Evolutionary conservation across 2,888 invertebrate genomes (phyloP), one percentile per base, ranked within the genome.

Genomic region (Cylindroiulus punctatus): DNA sequence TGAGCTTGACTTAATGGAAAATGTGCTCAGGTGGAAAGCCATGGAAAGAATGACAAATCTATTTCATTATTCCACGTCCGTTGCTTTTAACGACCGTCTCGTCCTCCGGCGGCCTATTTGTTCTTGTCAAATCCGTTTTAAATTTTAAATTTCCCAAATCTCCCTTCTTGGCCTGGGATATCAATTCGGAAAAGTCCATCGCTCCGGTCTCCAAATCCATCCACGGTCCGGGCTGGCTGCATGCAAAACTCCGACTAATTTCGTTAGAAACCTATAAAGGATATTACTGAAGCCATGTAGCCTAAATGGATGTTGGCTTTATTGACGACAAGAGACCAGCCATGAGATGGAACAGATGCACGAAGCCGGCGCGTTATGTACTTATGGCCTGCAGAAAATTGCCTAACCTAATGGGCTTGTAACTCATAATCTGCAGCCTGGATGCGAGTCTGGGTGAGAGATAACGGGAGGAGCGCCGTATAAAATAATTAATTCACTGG

Each of bases 1-100:
- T 76, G 76, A 76, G 76, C 76, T 76, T 76, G 76, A 76, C 76
- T 76, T 76, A 76, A 76, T 76, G 76, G 76, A 76, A 76, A 76
- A 76, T 76, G 76, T 76, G 76, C 76, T 76, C 76, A 76, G 76
- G 76, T 76, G 76, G 76, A 76, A 76, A 76, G 76, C 30, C 30
- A 76, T 76, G 76, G 76, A 76, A 76, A 76, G 76, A 76, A 76
- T 76, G 76, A 76, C 76, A 76, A 76, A 76, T 76, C 76, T 76
- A 76, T 76, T 76, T 76, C 76, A 30, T 76, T 76, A 76, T 76
- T 76, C 76, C 76, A 30, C 76, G 30, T 30, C 76, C 26, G 14
- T 76, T 14, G 76, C 26, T 76, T 76, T 76, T 76, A 76, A 76
- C 76, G 76, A 30, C n/a, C 76, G 10, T 76, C 76, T 76, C 26